These are phyloP conservation scores for Phalanger gymnotis DNA, from an alignment of 2,797 vertebrate genomes.

Conservation along the genomic window DNA sequence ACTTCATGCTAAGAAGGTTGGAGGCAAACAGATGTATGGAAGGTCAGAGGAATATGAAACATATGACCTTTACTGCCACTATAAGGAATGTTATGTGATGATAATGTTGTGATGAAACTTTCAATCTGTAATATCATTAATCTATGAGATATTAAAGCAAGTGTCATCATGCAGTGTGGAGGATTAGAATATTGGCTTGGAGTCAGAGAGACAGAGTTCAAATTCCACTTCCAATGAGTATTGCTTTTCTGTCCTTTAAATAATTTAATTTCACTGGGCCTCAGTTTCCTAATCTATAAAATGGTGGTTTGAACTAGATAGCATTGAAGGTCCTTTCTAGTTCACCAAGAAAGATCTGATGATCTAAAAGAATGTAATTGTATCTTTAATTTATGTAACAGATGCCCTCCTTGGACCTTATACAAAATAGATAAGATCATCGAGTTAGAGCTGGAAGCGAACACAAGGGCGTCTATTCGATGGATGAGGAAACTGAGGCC, in stretches of 20 bases:
- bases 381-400: background rate
- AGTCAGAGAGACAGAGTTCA: background rate
- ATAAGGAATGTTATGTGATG: background rate
- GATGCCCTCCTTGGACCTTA: background rate
- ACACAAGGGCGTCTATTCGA: background rate
- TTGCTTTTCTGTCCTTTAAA: background rate
- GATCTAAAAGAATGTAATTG: background rate
- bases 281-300: background rate
- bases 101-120: background rate
- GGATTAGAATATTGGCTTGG: background rate
- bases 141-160: background rate
- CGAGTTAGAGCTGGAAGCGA: background rate
- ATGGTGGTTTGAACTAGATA: background rate
- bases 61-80: background rate
- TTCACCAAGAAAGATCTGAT: background rate
- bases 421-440: background rate
- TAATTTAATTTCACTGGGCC: background rate
- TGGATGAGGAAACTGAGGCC: background rate
- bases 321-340: background rate
- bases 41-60: background rate
- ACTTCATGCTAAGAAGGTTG: background rate
- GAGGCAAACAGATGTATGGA: background rate
- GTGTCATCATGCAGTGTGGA: background rate
- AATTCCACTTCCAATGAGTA: background rate
- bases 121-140: background rate